Evolutionary conservation across 2,113 vertebrate genomes (phyloP).

Genomic region (Halichoerus grypus): DNA sequence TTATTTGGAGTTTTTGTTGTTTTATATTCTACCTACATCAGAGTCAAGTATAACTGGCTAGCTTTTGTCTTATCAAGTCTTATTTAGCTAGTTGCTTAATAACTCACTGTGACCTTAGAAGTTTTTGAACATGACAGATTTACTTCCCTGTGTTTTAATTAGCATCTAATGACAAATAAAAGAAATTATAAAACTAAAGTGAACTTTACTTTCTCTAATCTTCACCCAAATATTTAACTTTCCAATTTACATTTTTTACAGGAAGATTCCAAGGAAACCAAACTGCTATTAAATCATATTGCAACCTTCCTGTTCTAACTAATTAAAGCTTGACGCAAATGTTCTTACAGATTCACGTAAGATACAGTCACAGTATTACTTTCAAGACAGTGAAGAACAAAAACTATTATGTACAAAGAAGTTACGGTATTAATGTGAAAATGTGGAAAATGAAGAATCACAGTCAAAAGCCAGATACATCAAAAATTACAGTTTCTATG

Average conservation of each 20-base stretch:
- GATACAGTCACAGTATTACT: slow-evolving; percentile 53
- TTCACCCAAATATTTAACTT: slow-evolving; percentile 70
- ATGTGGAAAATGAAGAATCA: slow-evolving; percentile 65
- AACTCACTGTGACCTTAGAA: slow-evolving; percentile 56
- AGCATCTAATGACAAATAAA: slow-evolving; percentile 61
- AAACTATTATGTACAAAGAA: slow-evolving; percentile 73
- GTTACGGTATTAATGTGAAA: slow-evolving; percentile 61
- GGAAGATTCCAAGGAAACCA: slow-evolving; percentile 51
- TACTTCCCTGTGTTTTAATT: slow-evolving; percentile 57
- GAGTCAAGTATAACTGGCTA: slow-evolving; percentile 63
- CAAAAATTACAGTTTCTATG: slow-evolving; percentile 50
- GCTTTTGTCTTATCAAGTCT: slow-evolving; percentile 68
- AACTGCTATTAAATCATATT: slow-evolving; percentile 63
- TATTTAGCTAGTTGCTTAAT: slow-evolving; percentile 55
- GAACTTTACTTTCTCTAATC: slow-evolving; percentile 61
- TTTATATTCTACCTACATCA: slow-evolving; percentile 61
- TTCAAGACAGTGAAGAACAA: slow-evolving; percentile 71
- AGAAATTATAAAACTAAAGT: slow-evolving; percentile 62
- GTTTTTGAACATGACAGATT: slow-evolving; percentile 62
- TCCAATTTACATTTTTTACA: slow-evolving; percentile 49
- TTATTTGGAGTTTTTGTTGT: background rate
- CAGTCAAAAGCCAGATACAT: slow-evolving; percentile 69
- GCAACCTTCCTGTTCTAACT: slow-evolving; percentile 42
- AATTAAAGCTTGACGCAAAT: slow-evolving; percentile 78
- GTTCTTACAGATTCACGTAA: slow-evolving; percentile 39